phyloP scores from a whole-genome alignment of 2,888 invertebrate species.

The Patella pellucida region DNA sequence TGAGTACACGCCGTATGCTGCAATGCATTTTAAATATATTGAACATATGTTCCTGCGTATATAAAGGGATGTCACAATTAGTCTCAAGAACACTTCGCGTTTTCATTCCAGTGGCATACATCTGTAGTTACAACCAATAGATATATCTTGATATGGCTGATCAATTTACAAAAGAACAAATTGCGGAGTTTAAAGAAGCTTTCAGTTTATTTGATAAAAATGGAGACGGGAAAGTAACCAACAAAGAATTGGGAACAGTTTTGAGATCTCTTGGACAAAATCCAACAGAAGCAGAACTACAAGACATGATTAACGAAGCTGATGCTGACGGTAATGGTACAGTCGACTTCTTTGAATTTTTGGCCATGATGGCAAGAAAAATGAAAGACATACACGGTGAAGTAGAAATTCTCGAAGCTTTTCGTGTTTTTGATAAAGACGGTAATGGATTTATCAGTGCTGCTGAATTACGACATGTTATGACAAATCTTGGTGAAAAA shows the following conservation, averaged over 20 bases:
- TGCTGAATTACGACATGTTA: conserved; percentile 97
- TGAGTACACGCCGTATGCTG: no score
- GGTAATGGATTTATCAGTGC: conserved; percentile 99
- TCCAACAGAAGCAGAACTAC: conserved; percentile 98
- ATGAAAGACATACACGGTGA: conserved; percentile 99
- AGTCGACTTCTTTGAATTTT: conserved; percentile 99
- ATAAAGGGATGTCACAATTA: no score
- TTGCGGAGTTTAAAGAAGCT: conserved; percentile 96
- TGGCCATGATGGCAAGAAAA: conserved; percentile 99
- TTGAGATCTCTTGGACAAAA: conserved; percentile 99
- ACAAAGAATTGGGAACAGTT: conserved; percentile 98
- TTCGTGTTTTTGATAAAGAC: conserved; percentile 98
- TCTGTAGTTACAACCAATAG: no score
- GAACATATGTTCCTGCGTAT: no score
- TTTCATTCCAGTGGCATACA: no score
- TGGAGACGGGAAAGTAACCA: conserved; percentile 99
- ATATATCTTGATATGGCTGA: neutral
- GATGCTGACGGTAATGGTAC: conserved; percentile 97
- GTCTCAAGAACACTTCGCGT: no score
- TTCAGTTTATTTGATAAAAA: conserved; percentile 99
- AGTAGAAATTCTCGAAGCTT: conserved; percentile 98
- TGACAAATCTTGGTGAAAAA: conserved; percentile 99
- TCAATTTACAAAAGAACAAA: neutral
- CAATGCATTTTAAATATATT: no score
- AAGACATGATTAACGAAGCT: conserved; percentile 99